Evolutionary conservation across 2,113 vertebrate species (phyloP).

Genomic region (Colinus virginianus): DNA sequence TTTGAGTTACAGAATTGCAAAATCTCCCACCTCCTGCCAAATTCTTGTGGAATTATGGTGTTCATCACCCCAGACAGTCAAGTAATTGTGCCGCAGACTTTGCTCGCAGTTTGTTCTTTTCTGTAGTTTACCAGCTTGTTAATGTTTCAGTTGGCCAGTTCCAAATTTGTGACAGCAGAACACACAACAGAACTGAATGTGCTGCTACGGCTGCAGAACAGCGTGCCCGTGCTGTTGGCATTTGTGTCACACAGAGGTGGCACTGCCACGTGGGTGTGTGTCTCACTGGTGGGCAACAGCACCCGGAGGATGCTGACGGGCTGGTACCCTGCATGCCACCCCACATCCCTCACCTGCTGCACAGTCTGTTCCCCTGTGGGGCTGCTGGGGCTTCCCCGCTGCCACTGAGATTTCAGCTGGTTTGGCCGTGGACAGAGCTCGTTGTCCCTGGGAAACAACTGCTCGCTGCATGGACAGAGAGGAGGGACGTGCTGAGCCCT

Average conservation of each 20-base stretch:
- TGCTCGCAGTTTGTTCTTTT: background rate
- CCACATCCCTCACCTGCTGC: background rate
- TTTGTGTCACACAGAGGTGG: background rate
- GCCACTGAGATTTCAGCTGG: background rate
- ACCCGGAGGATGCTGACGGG: background rate
- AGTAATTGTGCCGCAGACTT: conserved; percentile 11
- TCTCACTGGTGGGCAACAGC: background rate
- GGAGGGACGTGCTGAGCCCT: background rate
- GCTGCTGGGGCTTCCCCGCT: background rate
- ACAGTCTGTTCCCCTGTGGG: background rate
- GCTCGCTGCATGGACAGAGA: background rate
- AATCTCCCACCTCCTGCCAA: background rate
- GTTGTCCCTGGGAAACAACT: background rate
- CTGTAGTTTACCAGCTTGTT: conserved; percentile 26
- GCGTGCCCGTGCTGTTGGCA: accelerated
- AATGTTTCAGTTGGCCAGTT: conserved; percentile 48
- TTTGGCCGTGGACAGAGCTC: background rate
- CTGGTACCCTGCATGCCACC: background rate
- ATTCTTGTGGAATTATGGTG: conserved; percentile 3
- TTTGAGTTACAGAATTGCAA: background rate
- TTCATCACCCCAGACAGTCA: conserved; percentile 18
- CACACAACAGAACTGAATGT: background rate
- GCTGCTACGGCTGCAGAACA: background rate
- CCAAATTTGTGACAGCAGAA: conserved; percentile 11
- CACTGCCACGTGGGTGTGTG: background rate